A percentile compares a stretch with the other conserved stretches of the same genome.
phyloP scores from a whole-genome alignment of 1,140 invertebrate species.

The Leptinotarsa defecta region DNA sequence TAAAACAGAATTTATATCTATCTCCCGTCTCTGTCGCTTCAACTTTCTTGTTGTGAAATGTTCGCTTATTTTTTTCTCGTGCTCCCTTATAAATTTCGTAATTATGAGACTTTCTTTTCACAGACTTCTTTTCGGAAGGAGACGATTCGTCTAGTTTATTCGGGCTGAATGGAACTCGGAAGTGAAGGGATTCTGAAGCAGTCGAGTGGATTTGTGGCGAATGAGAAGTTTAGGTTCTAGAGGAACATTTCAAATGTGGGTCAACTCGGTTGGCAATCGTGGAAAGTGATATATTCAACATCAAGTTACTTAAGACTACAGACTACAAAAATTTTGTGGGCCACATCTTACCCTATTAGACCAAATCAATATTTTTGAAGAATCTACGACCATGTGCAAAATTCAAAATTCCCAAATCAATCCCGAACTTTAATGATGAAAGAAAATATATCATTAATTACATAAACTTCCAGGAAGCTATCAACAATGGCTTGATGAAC shows the following conservation, averaged over 20 bases:
- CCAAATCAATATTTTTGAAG: too few species aligned
- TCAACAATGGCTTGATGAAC: too few species aligned
- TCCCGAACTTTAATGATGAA: too few species aligned
- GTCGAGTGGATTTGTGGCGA: not conserved
- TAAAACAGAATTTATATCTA: slow-evolving; percentile 37
- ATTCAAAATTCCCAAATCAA: too few species aligned
- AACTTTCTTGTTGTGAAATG: slow-evolving; percentile 13
- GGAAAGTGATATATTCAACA: too few species aligned
- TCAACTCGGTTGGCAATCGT: not conserved
- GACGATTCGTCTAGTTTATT: slow-evolving; percentile 9
- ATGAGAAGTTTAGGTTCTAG: not conserved
- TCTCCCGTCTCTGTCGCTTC: not conserved
- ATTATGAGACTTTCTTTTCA: slow-evolving; percentile 16
- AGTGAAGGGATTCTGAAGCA: slow-evolving; percentile 7
- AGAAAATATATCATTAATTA: too few species aligned
- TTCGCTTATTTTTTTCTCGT: slow-evolving; percentile 14
- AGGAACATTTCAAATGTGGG: not conserved
- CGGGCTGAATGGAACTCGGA: not conserved
- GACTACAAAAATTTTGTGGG: too few species aligned
- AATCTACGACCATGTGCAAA: too few species aligned
- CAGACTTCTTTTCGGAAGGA: not conserved
- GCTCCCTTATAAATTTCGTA: slow-evolving; percentile 15
- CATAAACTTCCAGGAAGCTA: too few species aligned
- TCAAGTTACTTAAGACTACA: too few species aligned
- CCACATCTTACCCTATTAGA: too few species aligned